A percentile compares a stretch with the other conserved stretches of the same genome.
Evolutionary conservation across 2,888 invertebrate genomes (phyloP).

Genomic region (Caenorhabditis angaria): DNA sequence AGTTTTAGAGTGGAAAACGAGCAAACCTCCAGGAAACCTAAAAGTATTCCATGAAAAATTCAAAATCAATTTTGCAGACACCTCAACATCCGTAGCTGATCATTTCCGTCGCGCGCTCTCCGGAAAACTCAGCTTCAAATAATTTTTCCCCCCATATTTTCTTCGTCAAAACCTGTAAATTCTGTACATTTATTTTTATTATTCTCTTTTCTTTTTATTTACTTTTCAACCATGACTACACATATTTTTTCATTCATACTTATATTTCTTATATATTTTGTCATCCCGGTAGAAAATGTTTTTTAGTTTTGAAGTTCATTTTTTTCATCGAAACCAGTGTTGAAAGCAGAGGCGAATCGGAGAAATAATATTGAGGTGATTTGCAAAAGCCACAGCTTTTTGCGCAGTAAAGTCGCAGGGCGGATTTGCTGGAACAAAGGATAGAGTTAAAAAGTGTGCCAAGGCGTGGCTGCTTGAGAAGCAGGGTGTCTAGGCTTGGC

Average conservation of each 20-base stretch:
- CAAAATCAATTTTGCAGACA: constrained; percentile 17
- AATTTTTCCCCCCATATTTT: too few relatives aligned
- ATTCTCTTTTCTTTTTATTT: too few relatives aligned
- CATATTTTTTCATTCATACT: not conserved
- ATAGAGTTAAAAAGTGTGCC: not conserved
- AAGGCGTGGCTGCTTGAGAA: too few relatives aligned
- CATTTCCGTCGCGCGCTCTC: constrained; percentile 48
- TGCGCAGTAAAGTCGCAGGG: constrained; percentile 59
- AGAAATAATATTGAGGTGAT: constrained; percentile 50
- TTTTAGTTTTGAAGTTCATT: not conserved
- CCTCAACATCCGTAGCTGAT: constrained; percentile 45
- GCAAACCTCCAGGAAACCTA: not conserved
- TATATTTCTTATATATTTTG: not conserved
- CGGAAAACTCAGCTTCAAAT: constrained; percentile 20
- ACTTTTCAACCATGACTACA: too few relatives aligned
- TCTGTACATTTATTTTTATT: too few relatives aligned
- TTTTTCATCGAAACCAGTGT: constrained; percentile 16
- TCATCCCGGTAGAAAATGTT: not conserved
- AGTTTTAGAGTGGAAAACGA: not conserved
- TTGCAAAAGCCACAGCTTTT: constrained; percentile 63
- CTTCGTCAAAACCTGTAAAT: too few relatives aligned
- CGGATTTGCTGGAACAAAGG: constrained; percentile 38
- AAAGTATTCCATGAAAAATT: not conserved
- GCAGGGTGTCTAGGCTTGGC: too few relatives aligned
- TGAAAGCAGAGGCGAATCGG: constrained; percentile 35